These are phyloP conservation scores for Eurytoma californica DNA, from an alignment of 2,888 invertebrate genomes.

Conservation along the genomic window DNA sequence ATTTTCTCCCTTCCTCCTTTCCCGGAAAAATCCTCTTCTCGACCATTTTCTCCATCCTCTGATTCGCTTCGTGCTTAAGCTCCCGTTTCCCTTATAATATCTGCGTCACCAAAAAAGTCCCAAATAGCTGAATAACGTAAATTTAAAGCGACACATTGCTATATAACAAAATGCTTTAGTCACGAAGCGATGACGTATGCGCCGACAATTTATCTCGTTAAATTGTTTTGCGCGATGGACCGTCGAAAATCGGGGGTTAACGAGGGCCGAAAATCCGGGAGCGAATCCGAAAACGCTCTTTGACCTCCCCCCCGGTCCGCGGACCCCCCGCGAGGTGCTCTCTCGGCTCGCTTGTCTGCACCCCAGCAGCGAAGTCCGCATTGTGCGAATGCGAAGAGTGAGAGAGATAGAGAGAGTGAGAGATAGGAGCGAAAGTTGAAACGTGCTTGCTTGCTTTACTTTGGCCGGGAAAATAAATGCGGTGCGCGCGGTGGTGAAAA, in stretches of 20 bases:
- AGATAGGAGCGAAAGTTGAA: neutral
- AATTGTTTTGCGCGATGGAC: neutral
- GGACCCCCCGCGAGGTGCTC: conserved; percentile 1
- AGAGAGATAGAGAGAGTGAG: too few species aligned
- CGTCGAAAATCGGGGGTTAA: neutral
- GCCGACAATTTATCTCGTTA: neutral
- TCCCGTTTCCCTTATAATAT: neutral
- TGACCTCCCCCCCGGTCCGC: neutral
- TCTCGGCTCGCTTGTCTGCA: neutral
- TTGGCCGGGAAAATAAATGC: neutral
- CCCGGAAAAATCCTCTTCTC: conserved; percentile 20
- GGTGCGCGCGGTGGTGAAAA: neutral
- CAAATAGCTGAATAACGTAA: neutral
- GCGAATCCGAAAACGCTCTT: conserved; percentile 1
- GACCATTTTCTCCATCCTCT: neutral
- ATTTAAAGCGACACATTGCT: neutral
- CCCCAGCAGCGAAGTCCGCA: neutral
- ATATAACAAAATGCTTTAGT: neutral
- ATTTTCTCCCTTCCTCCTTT: conserved; percentile 12
- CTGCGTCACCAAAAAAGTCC: too few species aligned
- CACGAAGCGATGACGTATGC: neutral
- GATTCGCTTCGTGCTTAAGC: neutral
- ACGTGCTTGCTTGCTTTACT: conserved; percentile 1
- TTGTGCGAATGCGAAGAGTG: too few species aligned
- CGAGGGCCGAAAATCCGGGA: neutral